These are phyloP conservation scores for Bombylius major DNA, from an alignment of 2,888 invertebrate species.

Conservation along the genomic window DNA sequence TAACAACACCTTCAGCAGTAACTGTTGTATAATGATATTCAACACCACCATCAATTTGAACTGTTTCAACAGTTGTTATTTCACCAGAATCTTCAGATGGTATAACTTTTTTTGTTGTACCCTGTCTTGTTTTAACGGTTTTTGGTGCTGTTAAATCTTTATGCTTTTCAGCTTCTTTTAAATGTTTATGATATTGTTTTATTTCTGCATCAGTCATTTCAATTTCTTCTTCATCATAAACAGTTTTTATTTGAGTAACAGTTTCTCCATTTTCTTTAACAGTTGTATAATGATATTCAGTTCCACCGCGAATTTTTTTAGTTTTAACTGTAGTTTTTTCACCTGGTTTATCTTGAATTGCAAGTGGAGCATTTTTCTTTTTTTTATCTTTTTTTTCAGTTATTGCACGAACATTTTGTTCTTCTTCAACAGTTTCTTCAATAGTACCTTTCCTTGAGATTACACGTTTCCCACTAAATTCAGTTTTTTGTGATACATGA, in stretches of 20 bases:
- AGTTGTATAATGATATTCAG: conserved; percentile 31
- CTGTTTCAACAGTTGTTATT: conserved; percentile 35
- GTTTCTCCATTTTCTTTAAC: conserved; percentile 31
- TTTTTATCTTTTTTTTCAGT: conserved; percentile 25
- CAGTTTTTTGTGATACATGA: conserved; percentile 26
- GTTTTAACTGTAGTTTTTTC: conserved; percentile 28
- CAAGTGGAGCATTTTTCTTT: conserved; percentile 29
- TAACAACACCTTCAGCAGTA: conserved; percentile 33
- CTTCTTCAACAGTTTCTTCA: conserved; percentile 7
- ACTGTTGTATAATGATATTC: conserved; percentile 35
- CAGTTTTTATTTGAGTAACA: conserved; percentile 32
- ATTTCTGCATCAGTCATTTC: conserved; percentile 35
- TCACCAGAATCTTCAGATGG: conserved; percentile 35
- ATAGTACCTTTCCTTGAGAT: conserved; percentile 17
- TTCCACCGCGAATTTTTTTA: conserved; percentile 29
- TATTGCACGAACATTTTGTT: not conserved
- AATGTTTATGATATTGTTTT: conserved; percentile 28
- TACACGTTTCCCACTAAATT: conserved; percentile 28
- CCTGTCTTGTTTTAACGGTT: conserved; percentile 31
- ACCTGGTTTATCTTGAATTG: conserved; percentile 24
- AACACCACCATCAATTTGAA: conserved; percentile 33
- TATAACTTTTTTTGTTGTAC: conserved; percentile 31
- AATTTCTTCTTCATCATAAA: conserved; percentile 32
- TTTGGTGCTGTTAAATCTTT: conserved; percentile 33
- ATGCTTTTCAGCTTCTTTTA: conserved; percentile 35